Percentiles rank a stretch among this genome's conserved stretches.
These are phyloP conservation scores for Discoglossus pictus DNA, from an alignment of 2,797 vertebrate genomes.

Conservation along the genomic window DNA sequence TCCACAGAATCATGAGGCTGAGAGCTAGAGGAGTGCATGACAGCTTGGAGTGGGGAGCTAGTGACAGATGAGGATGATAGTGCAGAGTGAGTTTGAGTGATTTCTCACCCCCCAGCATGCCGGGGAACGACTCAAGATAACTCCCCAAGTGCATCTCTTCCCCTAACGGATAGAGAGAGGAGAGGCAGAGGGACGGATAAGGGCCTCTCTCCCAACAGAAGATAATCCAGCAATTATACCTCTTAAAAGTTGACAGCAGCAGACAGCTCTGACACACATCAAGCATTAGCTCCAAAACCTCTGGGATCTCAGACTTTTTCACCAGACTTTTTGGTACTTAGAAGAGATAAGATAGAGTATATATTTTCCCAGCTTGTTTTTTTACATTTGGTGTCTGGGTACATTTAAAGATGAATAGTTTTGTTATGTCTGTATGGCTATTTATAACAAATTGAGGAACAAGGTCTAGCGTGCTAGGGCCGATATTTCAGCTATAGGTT, in stretches of 20 bases:
- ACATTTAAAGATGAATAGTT: constrained; percentile 9
- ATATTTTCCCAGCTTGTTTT: constrained; percentile 22
- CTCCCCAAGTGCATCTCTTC: constrained; percentile 38
- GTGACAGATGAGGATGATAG: constrained; percentile 37
- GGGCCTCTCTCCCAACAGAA: constrained; percentile 40
- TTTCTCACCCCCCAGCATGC: constrained; percentile 45
- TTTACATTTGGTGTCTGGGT: constrained; percentile 28
- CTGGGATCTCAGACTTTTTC: constrained; percentile 32
- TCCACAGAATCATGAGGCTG: constrained; percentile 18
- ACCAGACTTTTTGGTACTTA: constrained; percentile 32
- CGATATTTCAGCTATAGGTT: too few relatives aligned
- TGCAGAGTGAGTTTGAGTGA: constrained; percentile 41
- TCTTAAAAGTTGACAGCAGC: constrained; percentile 44
- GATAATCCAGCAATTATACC: constrained; percentile 47
- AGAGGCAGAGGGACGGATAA: constrained; percentile 44
- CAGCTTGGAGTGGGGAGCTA: constrained; percentile 39
- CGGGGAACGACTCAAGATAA: constrained; percentile 36
- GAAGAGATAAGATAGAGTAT: constrained; percentile 28
- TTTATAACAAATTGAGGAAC: background rate
- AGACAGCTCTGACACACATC: constrained; percentile 42
- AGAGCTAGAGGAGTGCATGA: constrained; percentile 36
- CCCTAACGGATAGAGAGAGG: constrained; percentile 19
- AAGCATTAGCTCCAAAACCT: constrained; percentile 13
- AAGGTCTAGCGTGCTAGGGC: background rate
- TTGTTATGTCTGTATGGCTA: constrained; percentile 36